Evolutionary conservation across 2,113 vertebrate species (phyloP).

Genomic region (Nanorana parkeri): DNA sequence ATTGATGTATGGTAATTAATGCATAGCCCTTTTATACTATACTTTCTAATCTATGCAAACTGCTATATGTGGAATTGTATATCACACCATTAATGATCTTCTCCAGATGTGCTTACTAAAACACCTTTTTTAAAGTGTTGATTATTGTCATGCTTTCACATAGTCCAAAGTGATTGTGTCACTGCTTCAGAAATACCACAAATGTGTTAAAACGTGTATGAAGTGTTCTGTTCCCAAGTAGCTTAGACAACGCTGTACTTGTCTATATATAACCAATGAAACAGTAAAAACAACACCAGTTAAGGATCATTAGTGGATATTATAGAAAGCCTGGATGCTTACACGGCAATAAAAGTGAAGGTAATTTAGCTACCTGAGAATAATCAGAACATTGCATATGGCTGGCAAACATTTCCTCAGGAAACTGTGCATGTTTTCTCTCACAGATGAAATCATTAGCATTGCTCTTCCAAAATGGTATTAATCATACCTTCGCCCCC

Average conservation of each 20-base stretch:
- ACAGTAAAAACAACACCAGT: neutral
- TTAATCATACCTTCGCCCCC: too few species aligned
- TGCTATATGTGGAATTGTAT: constrained; percentile 21
- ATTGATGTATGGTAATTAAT: too few species aligned
- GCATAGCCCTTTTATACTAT: neutral
- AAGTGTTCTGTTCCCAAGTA: neutral
- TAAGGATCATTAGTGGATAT: neutral
- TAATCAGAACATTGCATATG: too few species aligned
- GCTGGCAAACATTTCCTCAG: too few species aligned
- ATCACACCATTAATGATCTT: constrained; percentile 22
- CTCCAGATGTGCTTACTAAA: constrained; percentile 11
- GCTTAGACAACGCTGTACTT: neutral
- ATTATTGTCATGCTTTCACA: constrained; percentile 46
- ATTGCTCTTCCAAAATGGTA: too few species aligned
- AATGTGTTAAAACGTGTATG: constrained; percentile 21
- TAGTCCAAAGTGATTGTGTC: constrained; percentile 63
- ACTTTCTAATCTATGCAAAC: neutral
- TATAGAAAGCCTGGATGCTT: neutral
- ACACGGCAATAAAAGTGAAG: too few species aligned
- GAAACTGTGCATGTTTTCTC: too few species aligned
- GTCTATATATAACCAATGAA: neutral
- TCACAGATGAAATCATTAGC: too few species aligned
- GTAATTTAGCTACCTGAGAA: too few species aligned
- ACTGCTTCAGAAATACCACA: constrained; percentile 25
- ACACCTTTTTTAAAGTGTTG: constrained; percentile 42